phyloP scores from a whole-genome alignment of 2,888 invertebrate species.

The Hirudinaria manillensis region DNA sequence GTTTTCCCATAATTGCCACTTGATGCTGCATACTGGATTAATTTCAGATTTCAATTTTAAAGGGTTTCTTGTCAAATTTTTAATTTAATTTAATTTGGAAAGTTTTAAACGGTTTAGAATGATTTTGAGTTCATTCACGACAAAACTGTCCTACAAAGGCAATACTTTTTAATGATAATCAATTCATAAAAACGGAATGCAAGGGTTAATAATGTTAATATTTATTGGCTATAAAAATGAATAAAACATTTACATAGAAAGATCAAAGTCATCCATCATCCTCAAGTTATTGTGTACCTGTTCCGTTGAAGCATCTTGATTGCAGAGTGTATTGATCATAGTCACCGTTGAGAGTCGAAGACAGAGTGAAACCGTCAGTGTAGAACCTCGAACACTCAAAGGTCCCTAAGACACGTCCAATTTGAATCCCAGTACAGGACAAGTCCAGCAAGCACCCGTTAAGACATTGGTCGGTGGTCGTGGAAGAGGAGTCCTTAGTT shows the following conservation, averaged over 20 bases:
- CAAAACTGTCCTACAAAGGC: too few relatives aligned
- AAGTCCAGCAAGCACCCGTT: slow-evolving; percentile 14
- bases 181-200: too few relatives aligned
- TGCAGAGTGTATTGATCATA: slow-evolving; percentile 31
- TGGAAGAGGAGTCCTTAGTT: not conserved
- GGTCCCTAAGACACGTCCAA: not conserved
- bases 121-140: too few relatives aligned
- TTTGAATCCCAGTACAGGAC: slow-evolving; percentile 19
- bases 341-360: slow-evolving; percentile 13
- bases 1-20: slow-evolving; percentile 26
- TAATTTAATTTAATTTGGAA: not conserved
- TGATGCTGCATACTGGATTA: slow-evolving; percentile 15
- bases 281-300: too few relatives aligned
- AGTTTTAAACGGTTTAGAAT: too few relatives aligned
- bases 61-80: not conserved
- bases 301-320: slow-evolving; percentile 23
- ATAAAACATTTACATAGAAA: too few relatives aligned
- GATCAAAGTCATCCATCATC: too few relatives aligned
- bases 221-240: too few relatives aligned
- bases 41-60: not conserved
- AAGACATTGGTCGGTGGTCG: slow-evolving; percentile 25
- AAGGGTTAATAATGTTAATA: too few relatives aligned
- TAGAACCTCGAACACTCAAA: slow-evolving; percentile 24
- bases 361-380: not conserved
- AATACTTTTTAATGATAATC: too few relatives aligned